Evolutionary conservation across 1,140 invertebrate genomes (phyloP), one percentile per base, ranked within the genome.

Genomic region (Neocloeon triangulifer): DNA sequence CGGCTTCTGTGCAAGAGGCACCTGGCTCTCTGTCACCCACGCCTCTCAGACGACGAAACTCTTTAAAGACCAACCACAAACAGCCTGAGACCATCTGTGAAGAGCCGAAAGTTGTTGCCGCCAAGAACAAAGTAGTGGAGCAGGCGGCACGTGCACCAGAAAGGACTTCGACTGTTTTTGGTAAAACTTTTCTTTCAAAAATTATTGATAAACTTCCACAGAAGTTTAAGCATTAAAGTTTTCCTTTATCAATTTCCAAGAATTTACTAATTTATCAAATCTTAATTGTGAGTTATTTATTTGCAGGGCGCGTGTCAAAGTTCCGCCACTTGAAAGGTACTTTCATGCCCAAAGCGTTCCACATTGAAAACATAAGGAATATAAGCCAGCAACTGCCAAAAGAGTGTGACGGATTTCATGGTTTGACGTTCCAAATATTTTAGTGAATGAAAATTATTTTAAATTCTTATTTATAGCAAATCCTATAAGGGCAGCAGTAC

Each of bases 271-370:
- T 39, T 16, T 1, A 25, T 17, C 15, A 30, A 14, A 29, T 37
- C 18, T 22, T 25, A 36, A 38, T 12, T 18, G 6, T 20, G 14
- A 31, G 14, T 37, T 25, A 25, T 38, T 37, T 15, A 37, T 48
- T 52, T 47, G 8, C 40, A 78, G 74, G 80, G 25, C 74, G 79
- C 44, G 78, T 86, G 27, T 86, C 84, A 0, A 94, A 95, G 51
- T 94, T 86, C 48, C 67, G 85, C 8, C 85, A 92, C 47, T 53
- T 94, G 37, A 89, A 89, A 50, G 85, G 84, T 19, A 84, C 77
- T 5, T 67, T 81, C 2, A 69, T 73, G 5, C 84, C 89, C 51
- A 86, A 88, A 54, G 84, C 76, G 12, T 73, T 70, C 1, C 81
- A 91, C 43, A 80, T 94, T 39, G 86, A 91, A 46, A 94, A 94